Evolutionary conservation across 2,797 vertebrate genomes (phyloP).

Genomic region (Esox masquinongy): DNA sequence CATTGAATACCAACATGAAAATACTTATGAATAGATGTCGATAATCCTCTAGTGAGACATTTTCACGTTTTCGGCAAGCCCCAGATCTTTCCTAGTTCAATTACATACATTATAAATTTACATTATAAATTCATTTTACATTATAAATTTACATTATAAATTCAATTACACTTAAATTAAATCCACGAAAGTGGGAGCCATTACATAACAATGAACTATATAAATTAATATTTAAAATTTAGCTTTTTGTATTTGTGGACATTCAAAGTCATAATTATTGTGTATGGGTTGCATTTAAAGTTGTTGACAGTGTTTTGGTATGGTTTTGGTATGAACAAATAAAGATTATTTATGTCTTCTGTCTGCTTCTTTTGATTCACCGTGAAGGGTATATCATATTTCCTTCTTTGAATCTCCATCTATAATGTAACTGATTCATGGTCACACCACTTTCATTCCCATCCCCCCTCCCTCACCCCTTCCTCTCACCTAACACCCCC

Average conservation of each 20-base stretch:
- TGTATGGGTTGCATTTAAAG: background rate
- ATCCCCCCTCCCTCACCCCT: conserved; percentile 10
- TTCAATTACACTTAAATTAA: background rate
- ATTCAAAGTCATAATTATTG: background rate
- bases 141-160: too few species aligned
- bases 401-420: conserved; percentile 30
- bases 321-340: conserved; percentile 1
- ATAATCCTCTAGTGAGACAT: background rate
- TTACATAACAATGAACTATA: background rate
- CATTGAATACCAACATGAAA: background rate
- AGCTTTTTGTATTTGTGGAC: background rate
- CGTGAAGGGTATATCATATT: conserved; percentile 22
- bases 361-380: conserved; percentile 12
- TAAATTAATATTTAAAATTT: background rate
- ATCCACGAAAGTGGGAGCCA: background rate
- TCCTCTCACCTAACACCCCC: background rate
- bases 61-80: background rate
- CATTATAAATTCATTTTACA: too few species aligned
- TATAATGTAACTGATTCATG: conserved; percentile 11
- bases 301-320: background rate
- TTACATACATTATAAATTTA: too few species aligned
- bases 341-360: background rate
- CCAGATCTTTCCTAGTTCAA: background rate
- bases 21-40: background rate
- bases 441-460: conserved; percentile 8